Evolutionary conservation across 2,888 invertebrate genomes (phyloP), one percentile per base, ranked within the genome.

Genomic region (Adelphocoris suturalis): DNA sequence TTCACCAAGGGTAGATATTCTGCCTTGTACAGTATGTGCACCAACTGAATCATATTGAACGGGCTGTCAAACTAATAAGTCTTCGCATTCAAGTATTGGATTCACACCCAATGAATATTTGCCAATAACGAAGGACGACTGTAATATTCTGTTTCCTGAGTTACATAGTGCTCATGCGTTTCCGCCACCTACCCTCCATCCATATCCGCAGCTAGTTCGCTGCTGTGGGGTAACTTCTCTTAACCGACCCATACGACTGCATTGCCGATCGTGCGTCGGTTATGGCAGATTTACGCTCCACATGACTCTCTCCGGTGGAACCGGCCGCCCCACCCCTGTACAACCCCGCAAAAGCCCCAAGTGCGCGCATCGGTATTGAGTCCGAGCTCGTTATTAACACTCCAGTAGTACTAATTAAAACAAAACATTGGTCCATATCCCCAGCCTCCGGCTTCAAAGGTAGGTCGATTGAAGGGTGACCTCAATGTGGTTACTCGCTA

Each of bases 361-460:
- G 57, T 57, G 37, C 37, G 57, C 57, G n/a, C 68, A 27, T 68
- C 68, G 19, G 27, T 68, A 68, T 23, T 27, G 68, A 68, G 68
- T 37, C 68, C 68, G 27, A 4, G 23, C 68, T 68, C 68, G 68
- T 68, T 68, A 68, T 27, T 68, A 68, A 68, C 68, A 68, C 68
- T 68, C 68, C 11, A 68, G 23, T 68, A 68, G 57, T 11, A 68
- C 68, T 68, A 68, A 68, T 68, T 68, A 27, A 68, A 68, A 68
- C 68, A 23, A 68, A 68, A 68, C 68, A 68, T 68, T 68, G 68
- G 68, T 68, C 68, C 68, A n/a, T 68, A 14, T 61, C 61, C 9
- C 16, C 19, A 5, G 19, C 23, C 68, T 68, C 68, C 0, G 2
- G 68, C 13, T 68, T 68, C 68, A 23, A 68, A 27, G 23, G 68